phyloP scores from a whole-genome alignment of 92 coral and sea anemone genomes.

The Umimayanthus kanabou region DNA sequence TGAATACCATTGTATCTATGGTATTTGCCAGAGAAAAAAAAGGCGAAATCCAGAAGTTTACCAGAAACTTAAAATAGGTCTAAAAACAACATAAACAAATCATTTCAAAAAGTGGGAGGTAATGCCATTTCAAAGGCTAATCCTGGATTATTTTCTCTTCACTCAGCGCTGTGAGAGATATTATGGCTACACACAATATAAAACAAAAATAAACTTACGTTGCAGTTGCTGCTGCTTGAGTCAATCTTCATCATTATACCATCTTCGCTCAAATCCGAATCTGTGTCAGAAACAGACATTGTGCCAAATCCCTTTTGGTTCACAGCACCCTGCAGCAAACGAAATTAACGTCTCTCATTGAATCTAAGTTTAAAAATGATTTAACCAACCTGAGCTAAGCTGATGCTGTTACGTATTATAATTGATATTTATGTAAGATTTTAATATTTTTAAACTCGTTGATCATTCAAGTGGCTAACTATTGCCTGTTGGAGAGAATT shows the following conservation, averaged over 20 bases:
- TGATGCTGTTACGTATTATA: background rate
- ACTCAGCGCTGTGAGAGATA: background rate
- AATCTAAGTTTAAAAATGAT: background rate
- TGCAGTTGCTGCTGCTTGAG: slow-evolving; percentile 56
- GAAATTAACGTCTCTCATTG: background rate
- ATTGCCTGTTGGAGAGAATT: too few species aligned
- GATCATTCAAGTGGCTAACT: background rate
- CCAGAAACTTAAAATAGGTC: too few species aligned
- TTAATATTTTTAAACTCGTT: too few species aligned
- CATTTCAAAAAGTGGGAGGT: background rate
- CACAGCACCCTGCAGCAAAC: slow-evolving; percentile 26
- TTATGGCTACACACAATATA: background rate
- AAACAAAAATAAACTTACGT: slow-evolving; percentile 57
- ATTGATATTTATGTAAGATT: background rate
- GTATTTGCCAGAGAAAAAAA: too few species aligned
- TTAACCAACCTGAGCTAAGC: background rate
- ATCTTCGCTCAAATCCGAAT: slow-evolving; percentile 87
- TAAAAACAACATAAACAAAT: too few species aligned
- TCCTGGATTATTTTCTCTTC: background rate
- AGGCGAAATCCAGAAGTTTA: too few species aligned
- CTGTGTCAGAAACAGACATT: slow-evolving; percentile 66
- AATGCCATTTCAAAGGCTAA: background rate
- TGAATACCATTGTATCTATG: too few species aligned
- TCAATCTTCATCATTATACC: slow-evolving; percentile 84
- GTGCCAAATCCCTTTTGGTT: slow-evolving; percentile 2